Evolutionary conservation across 2,113 vertebrate species (phyloP), one percentile per base, ranked within the genome.

Genomic region (Oncorhynchus masou): DNA sequence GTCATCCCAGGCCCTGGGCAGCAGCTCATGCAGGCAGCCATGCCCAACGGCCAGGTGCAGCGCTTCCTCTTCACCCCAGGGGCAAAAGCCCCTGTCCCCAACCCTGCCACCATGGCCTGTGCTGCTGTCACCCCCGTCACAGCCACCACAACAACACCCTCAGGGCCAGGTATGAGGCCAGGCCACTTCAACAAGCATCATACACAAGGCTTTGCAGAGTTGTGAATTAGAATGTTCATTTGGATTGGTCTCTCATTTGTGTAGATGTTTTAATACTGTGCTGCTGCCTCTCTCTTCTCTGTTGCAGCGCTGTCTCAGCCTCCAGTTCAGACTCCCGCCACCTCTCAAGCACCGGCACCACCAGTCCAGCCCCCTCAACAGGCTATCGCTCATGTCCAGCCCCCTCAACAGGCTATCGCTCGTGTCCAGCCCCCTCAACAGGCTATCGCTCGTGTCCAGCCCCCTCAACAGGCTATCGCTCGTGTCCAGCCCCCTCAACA

Each of bases 1-100:
- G 89, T 99, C 65, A 96, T 99, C 84, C 97, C 98, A 0, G 95
- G 95, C 2, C 96, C 97, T 20, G 97, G 98, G 31, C 98, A 99
- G 86, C 98, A 99, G 85, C 92, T 99, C 5, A 99, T 99, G 98
- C 98, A 99, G 91, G 98, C 98, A 15, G 97, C 97, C 7, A 97
- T 99, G 96, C 98, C 98, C 51, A 99, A 97, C 66, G 98, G 98
- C 60, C 97, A 97, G 65, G 94, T 99, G 71, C 98, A 99, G 81
- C 95, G 98, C 27, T 99, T 99, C 91, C 96, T 99, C 77, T 99
- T 99, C 88, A 99, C 97, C 6, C 97, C 98, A 0, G 67, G 97
- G 25, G 84, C 95, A 49, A 92, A 95, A 5, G 91, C 81, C 19
- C 15, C 79, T 16, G 81, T 75, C 8, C 78, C 88, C 0, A 25